phyloP scores from a whole-genome alignment of 2,797 vertebrate species.

The Thaleichthys pacificus region DNA sequence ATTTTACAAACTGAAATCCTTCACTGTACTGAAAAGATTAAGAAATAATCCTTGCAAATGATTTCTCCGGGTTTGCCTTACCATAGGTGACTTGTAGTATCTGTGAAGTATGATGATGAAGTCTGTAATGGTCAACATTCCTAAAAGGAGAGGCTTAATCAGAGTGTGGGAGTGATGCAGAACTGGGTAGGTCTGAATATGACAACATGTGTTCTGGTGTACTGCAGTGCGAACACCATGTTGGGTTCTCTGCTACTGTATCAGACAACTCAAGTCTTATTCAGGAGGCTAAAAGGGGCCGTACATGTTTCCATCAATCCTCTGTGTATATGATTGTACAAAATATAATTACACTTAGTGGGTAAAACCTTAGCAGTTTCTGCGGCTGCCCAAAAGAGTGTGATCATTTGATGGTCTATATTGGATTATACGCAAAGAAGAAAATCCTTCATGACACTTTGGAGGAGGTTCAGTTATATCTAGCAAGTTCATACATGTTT shows the following conservation, averaged over 20 bases:
- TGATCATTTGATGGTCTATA: too few relatives aligned
- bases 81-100: conserved; percentile 99
- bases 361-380: too few relatives aligned
- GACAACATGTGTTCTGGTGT: not conserved
- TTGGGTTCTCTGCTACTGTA: not conserved
- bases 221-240: not conserved
- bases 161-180: not conserved
- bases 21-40: not conserved
- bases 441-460: too few relatives aligned
- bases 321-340: too few relatives aligned
- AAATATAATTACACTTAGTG: too few relatives aligned
- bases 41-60: not conserved
- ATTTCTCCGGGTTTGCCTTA: conserved; percentile 63
- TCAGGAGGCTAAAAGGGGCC: not conserved
- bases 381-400: too few relatives aligned
- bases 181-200: too few relatives aligned
- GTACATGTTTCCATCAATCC: too few relatives aligned
- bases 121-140: conserved; percentile 99
- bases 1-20: not conserved
- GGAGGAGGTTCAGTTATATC: too few relatives aligned
- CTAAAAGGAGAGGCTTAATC: conserved; percentile 63
- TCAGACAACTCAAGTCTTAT: too few relatives aligned
- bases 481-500: too few relatives aligned
- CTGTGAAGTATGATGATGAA: conserved; percentile 99
- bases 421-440: too few relatives aligned